Base-by-base conservation (phyloP, 2,113 vertebrate genomes). In the Smithornis capensis region DNA sequence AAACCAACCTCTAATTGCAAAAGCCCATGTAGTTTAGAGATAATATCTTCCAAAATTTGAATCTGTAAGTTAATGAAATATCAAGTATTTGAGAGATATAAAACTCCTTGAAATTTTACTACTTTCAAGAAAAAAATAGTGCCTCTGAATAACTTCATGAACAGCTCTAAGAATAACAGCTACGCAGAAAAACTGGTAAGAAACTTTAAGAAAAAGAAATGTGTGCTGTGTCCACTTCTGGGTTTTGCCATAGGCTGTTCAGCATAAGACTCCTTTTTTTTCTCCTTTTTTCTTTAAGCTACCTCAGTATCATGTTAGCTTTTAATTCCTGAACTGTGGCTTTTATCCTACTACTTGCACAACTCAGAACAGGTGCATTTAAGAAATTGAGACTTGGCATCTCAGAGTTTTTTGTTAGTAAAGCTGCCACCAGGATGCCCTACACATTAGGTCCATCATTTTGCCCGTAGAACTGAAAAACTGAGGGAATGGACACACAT, bases 211-310 rank as follows among this genome's bases (percentile, higher is more conserved):
- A 47, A 87, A 82, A 78, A 3, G 15, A 64, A 65, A 5, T 16
- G 7, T 28, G 8, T 2, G 1, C 18, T 62, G 7, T 49, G 42
- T 49, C 19, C 15, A 7, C 28, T 59, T 31, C 40, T 27, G 18
- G 6, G 37, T 42, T 64, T 76, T 93, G 53, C 18, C 14, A 5
- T 9, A 79, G 10, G 42, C 27, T 44, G 24, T 38, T 76, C 29
- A 40, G 31, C 0, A 0, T 44, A 71, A 68, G 24, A 14, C 37
- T n/a, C 44, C 57, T 17, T 50, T 52, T 31, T 23, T 2, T 0
- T 4, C 4, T 2, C 1, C 4, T 19, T 10, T 37, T 74, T 63
- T 83, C 63, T 80, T 86, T 69, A 86, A 69, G 19, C 19, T 33
- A 71, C 14, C 5, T 7, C 14, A 53, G 5, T 49, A 80, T 21